Base-by-base conservation (phyloP, 1,140 invertebrate species). In the Tetraneura akinire region DNA sequence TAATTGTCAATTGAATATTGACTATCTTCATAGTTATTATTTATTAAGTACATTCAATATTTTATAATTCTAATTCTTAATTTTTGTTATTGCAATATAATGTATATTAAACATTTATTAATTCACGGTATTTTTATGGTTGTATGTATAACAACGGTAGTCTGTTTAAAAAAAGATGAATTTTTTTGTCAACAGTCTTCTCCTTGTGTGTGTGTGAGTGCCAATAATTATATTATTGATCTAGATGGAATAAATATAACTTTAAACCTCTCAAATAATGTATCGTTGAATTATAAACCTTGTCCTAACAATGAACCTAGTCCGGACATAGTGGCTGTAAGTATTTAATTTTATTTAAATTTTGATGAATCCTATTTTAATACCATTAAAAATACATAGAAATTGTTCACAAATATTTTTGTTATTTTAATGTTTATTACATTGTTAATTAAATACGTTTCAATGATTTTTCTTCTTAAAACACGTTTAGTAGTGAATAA, bases 151-250 rank as follows among this genome's bases (percentile, higher is more conserved):
- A 51, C 23, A 5, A 29, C 23, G 0, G 68, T 71, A 3, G 9
- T 29, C 1, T 21, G 71, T 16, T 14, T 74, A n/a, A 74, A 74
- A 29, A 78, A 78, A 45, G 55, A 78, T 47, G 21, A 29, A n/a
- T 78, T 6, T 26, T 78, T 23, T 32, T 78, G 74, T 47, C 1
- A 78, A 6, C 29, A 23, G 37, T 37, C 74, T 18, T 62, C 74
- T 0, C 37, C 74, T 5, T 78, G 74, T 29, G 3, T 1, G 5
- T 78, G 74, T 18, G 16, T 78, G 13, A 62, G 21, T 4, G 23
- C 10, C 10, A 21, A 78, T 9, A 21, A 45, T 18, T 1, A 57
- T n/a, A 29, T 26, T 26, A 42, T 78, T 18, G 42, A 78, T 18
- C 47, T 78, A 4, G 0, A 0, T n/a, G 37, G 23, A 29, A 5